Conservation (phyloP, 2,113 vertebrate genomes). For the Petrocephalus zakoni region DNA sequence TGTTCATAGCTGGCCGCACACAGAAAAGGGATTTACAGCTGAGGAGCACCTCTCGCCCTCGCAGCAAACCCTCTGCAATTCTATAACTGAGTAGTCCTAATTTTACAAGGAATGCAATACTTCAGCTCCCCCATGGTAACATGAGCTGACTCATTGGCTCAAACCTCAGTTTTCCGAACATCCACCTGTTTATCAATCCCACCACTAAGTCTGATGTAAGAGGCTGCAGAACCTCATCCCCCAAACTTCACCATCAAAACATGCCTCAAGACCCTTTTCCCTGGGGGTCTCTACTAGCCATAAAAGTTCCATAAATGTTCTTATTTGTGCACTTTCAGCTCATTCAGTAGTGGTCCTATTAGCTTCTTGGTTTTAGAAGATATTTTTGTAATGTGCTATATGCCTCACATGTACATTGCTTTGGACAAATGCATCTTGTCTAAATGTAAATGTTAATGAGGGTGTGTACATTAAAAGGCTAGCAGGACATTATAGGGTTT, state of each 20-base stretch:
- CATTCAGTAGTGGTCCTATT: not conserved
- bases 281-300: not conserved
- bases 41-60: not conserved
- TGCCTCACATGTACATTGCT: not conserved
- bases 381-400: not conserved
- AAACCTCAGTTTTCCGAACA: slow-evolving; percentile 23
- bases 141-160: slow-evolving; percentile 25
- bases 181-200: not conserved
- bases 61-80: slow-evolving; percentile 17
- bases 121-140: slow-evolving; percentile 19
- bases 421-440: not conserved
- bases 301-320: not conserved
- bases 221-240: not conserved
- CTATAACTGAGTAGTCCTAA: slow-evolving; percentile 19
- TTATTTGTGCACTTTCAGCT: not conserved
- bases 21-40: slow-evolving; percentile 20
- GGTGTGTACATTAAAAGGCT: not conserved
- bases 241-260: not conserved
- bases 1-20: not conserved
- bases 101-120: slow-evolving; percentile 30
- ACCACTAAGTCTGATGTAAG: not conserved
- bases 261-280: not conserved
- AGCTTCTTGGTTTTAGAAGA: not conserved
- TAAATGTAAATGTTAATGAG: not conserved
- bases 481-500: not conserved